phyloP scores from a whole-genome alignment of 2,113 vertebrate genomes.

The Machaerirhynchus nigripectus region DNA sequence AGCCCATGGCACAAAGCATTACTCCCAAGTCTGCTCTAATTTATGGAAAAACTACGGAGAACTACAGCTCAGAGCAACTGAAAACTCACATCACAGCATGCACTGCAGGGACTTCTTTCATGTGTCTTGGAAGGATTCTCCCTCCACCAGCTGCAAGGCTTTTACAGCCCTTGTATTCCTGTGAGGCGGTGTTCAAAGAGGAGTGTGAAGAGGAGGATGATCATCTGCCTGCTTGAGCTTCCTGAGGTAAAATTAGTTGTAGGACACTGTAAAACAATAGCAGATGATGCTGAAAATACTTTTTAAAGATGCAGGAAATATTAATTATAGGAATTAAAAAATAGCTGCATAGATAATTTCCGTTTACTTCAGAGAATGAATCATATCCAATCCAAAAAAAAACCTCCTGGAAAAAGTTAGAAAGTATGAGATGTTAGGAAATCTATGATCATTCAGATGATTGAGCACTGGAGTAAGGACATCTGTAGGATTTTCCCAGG shows the following conservation, averaged over 20 bases:
- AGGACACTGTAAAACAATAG: background rate
- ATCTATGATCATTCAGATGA: background rate
- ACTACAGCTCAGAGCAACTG: background rate
- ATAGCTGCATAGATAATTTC: background rate
- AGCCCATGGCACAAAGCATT: background rate
- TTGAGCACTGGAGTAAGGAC: background rate
- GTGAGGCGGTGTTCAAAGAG: background rate
- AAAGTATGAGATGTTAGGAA: background rate
- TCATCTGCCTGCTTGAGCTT: background rate
- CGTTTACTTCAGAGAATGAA: background rate
- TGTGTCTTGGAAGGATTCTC: background rate
- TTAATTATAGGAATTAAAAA: background rate
- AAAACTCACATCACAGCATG: background rate
- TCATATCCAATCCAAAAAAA: background rate
- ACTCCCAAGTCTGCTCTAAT: background rate
- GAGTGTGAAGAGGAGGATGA: background rate
- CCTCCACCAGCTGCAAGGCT: background rate
- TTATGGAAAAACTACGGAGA: background rate
- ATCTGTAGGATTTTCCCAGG: background rate
- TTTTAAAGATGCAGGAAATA: background rate
- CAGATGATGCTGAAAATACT: background rate
- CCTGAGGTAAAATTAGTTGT: background rate
- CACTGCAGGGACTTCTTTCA: background rate
- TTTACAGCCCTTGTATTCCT: background rate
- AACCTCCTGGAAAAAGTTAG: background rate